Evolutionary conservation across 2,888 invertebrate genomes (phyloP), one percentile per base, ranked within the genome.

Genomic region (Netelia melanura): DNA sequence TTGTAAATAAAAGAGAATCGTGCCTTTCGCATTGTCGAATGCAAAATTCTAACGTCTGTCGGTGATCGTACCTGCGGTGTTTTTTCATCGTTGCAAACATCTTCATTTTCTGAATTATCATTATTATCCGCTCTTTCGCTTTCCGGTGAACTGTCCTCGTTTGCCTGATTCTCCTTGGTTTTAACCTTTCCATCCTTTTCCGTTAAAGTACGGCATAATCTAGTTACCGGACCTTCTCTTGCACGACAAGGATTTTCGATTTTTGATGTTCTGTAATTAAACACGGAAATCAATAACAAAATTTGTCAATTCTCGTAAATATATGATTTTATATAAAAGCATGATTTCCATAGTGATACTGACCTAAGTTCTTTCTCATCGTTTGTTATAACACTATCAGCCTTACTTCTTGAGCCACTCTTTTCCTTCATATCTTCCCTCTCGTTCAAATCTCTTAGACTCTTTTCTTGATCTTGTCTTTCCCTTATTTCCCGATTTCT

Each of bases 61-160:
- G 3, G 21, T 21, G 21, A 52, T 74, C 43, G 2, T 82, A 85
- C 85, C 64, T 82, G 82, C n/a, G 85, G n/a, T 9, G 54, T 58
- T 82, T 82, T 79, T 23, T 30, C 83, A 61, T 72, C 71, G 72
- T 83, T 86, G 74, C 88, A 89, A 82, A 91, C 93, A 64, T 91
- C 92, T 80, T 91, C 93, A 72, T 93, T 93, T 64, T 93, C 93
- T n/a, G 93, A 92, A 88, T 93, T 93, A 65, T 92, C 92, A 84
- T 93, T 93, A 78, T 93, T 93, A 67, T 90, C 92, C 44, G 88
- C 90, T 65, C 92, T 92, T 74, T 92, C 93, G 80, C 93, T 93
- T 87, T 91, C 93, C 25, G 89, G 90, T 0, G 91, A 93, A 82
- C 93, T 93, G 17, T 91, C 92, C 65, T 89, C 92, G 65, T 93